Conservation (phyloP, 30 jellyfish, hydroid and myxozoan genomes). For the Mastigias papua region DNA sequence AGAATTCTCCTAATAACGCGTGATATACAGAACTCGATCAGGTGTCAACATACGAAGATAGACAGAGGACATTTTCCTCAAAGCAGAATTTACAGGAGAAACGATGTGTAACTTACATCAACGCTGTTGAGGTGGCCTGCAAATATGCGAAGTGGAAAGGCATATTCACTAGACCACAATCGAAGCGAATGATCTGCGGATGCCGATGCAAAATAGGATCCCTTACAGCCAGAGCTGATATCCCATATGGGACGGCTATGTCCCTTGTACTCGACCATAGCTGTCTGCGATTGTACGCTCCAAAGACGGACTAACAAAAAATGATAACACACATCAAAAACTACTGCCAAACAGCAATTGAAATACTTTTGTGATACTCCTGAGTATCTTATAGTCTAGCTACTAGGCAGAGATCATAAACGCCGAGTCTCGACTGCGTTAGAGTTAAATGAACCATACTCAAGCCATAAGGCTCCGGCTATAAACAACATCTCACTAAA, state of each 20-base stretch:
- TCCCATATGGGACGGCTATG: slow-evolving; percentile 93
- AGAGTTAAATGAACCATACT: no score
- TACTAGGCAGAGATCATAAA: no score
- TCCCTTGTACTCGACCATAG: slow-evolving; percentile 86
- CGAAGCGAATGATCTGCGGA: slow-evolving; percentile 88
- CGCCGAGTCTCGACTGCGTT: no score
- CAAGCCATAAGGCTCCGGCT: no score
- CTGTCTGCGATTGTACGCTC: slow-evolving; percentile 74
- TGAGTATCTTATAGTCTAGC: no score
- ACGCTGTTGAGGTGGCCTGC: slow-evolving; percentile 93
- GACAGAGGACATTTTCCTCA: no score
- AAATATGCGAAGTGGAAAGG: slow-evolving; percentile 84
- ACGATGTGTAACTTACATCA: slow-evolving; percentile 86
- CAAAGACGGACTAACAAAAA: slow-evolving; percentile 81
- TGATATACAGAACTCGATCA: no score
- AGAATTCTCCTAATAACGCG: no score
- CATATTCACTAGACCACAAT: slow-evolving; percentile 92
- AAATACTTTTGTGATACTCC: no score
- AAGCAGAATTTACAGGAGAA: no score
- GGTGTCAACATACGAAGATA: no score
- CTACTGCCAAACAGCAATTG: not conserved
- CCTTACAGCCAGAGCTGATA: slow-evolving; percentile 72
- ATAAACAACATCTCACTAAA: no score
- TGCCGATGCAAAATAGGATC: slow-evolving; percentile 84
- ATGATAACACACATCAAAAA: not conserved